Base-by-base conservation (phyloP, 2,113 vertebrate genomes). In the Hystrix cristata region DNA sequence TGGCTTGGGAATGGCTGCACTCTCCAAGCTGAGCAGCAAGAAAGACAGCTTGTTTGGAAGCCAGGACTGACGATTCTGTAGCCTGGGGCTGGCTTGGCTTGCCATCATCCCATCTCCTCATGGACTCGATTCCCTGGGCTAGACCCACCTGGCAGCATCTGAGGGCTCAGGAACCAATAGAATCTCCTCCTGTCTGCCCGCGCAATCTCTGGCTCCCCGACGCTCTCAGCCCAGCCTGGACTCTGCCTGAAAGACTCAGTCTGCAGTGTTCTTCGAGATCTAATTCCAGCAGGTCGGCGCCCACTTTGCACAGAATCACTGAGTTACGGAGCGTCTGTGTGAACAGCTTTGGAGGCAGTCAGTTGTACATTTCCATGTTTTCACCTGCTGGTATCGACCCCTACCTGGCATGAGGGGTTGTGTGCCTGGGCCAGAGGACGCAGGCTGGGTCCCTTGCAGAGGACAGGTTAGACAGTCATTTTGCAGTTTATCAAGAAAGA, bases 401-500 rank as follows among this genome's bases (percentile, higher is more conserved):
- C 13, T 14, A 31, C 62, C 51, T 65, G 46, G 72, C 82, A 31
- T 51, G 53, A 48, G 29, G 64, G 29, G 74, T 69, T 5, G 7
- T 48, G 21, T 69, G 29, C 46, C 76, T 38, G 88, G 84, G 64
- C 62, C 71, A 12, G 53, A 43, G 74, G 29, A 72, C 57, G n/a
- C 48, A 78, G n/a, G 76, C 34, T 34, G 31, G 57, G 16, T 27
- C 43, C 12, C 59, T 31, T 6, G 43, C 31, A 19, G 55, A 67
- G 25, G 55, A 82, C 3, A 11, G 92, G 34, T 12, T 14, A 60
- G 64, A 64, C 38, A 38, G 38, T 82, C 57, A 6, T 80, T 72
- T 53, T 86, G 78, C 46, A 80, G 43, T 87, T 89, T 88, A 74
- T 69, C 15, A 27, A 64, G 80, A 95, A n/a, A 96, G 55, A 60